These are phyloP conservation scores for Neofelis nebulosa DNA, from an alignment of 2,113 vertebrate species.

Conservation along the genomic window DNA sequence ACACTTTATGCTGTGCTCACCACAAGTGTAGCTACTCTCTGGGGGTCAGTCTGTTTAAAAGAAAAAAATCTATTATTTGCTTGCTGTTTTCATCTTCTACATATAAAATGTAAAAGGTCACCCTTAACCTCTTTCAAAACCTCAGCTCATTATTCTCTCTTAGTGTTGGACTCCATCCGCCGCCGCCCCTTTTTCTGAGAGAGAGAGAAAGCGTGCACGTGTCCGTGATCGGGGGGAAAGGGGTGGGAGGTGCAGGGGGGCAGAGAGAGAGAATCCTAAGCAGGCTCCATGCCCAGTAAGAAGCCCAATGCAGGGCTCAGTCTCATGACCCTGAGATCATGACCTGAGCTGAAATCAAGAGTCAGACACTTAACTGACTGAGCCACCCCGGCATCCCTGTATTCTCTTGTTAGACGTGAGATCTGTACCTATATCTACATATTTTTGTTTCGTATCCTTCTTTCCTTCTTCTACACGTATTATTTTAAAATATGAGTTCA, in stretches of 20 bases:
- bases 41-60: not conserved
- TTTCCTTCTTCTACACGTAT: not conserved
- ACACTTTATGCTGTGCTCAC: not conserved
- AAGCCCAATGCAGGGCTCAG: no score
- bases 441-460: not conserved
- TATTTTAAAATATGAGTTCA: constrained; percentile 6
- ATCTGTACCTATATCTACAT: not conserved
- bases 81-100: not conserved
- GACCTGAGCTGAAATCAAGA: no score
- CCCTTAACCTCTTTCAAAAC: not conserved
- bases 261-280: no score
- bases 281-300: no score
- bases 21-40: not conserved
- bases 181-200: no score
- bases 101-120: not conserved
- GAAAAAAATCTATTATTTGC: not conserved
- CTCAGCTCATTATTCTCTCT: not conserved
- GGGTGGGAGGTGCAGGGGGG: no score
- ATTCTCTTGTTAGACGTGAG: not conserved
- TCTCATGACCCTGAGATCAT: no score
- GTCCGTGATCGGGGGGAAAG: no score
- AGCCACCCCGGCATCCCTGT: not conserved
- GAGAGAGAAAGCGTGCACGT: no score
- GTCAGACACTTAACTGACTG: no score
- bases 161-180: not conserved